phyloP scores from a whole-genome alignment of 2,888 invertebrate species.

The Pheosia tremula region DNA sequence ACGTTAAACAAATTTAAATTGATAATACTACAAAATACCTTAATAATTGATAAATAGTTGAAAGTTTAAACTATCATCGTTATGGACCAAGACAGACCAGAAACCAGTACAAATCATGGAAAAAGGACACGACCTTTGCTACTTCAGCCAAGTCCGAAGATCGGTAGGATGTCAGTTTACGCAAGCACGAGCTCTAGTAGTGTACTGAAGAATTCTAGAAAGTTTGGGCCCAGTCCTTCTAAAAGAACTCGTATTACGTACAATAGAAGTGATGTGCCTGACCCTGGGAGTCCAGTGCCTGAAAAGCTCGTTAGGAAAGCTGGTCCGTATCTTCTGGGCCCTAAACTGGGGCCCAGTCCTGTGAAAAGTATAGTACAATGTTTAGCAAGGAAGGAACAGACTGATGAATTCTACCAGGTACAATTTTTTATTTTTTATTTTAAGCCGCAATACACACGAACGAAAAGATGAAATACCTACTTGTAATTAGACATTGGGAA shows the following conservation, averaged over 20 bases:
- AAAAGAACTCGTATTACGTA: constrained; percentile 61
- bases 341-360: constrained; percentile 88
- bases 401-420: constrained; percentile 88
- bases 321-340: constrained; percentile 88
- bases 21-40: constrained; percentile 8
- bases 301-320: constrained; percentile 84
- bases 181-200: constrained; percentile 62
- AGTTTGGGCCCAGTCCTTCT: constrained; percentile 50
- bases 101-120: constrained; percentile 69
- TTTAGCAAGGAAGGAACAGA: constrained; percentile 88
- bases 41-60: constrained; percentile 10
- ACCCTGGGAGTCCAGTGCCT: constrained; percentile 80
- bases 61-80: constrained; percentile 30
- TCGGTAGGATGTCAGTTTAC: constrained; percentile 66
- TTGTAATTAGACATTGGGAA: no score
- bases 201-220: constrained; percentile 62
- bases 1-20: constrained; percentile 13
- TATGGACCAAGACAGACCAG: constrained; percentile 77
- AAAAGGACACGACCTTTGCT: constrained; percentile 79
- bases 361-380: constrained; percentile 91
- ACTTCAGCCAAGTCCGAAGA: constrained; percentile 71
- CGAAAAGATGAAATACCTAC: no score
- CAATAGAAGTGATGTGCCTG: constrained; percentile 71
- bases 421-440: no score
- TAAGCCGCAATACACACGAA: no score